Evolutionary conservation across 2,797 vertebrate genomes (phyloP).

Genomic region (Argentina silus): DNA sequence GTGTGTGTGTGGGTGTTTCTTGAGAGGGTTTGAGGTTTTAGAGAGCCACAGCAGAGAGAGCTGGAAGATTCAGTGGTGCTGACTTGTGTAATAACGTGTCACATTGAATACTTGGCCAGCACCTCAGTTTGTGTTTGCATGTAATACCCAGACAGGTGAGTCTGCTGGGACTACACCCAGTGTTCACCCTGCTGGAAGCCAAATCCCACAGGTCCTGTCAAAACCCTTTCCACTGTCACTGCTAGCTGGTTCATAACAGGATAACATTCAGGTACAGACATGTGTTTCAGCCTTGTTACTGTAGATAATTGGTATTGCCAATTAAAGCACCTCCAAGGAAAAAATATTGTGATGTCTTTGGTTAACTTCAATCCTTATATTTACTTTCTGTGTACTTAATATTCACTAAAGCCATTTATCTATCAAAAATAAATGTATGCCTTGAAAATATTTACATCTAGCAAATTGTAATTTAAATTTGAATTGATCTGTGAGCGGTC

Average conservation of each 20-base stretch:
- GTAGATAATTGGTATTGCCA: no score
- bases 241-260: neutral
- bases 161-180: conserved; percentile 16
- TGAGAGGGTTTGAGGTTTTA: neutral
- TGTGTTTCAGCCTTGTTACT: no score
- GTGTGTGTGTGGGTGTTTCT: neutral
- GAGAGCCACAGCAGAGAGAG: neutral
- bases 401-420: no score
- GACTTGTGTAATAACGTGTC: conserved; percentile 31
- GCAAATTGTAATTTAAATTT: no score
- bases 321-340: no score
- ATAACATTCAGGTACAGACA: no score
- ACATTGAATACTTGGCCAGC: conserved; percentile 20
- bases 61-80: conserved; percentile 3
- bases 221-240: neutral
- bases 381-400: no score
- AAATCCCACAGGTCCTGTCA: conserved; percentile 29
- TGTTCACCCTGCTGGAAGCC: conserved; percentile 12
- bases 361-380: no score
- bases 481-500: no score
- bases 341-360: no score
- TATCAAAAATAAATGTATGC: no score
- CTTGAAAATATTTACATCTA: no score
- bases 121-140: conserved; percentile 17
- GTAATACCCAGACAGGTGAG: conserved; percentile 22